A percentile compares a stretch with the other conserved stretches of the same genome.
These are phyloP conservation scores for Trichacis sp. DNA, from an alignment of 2,888 invertebrate genomes.

Conservation along the genomic window DNA sequence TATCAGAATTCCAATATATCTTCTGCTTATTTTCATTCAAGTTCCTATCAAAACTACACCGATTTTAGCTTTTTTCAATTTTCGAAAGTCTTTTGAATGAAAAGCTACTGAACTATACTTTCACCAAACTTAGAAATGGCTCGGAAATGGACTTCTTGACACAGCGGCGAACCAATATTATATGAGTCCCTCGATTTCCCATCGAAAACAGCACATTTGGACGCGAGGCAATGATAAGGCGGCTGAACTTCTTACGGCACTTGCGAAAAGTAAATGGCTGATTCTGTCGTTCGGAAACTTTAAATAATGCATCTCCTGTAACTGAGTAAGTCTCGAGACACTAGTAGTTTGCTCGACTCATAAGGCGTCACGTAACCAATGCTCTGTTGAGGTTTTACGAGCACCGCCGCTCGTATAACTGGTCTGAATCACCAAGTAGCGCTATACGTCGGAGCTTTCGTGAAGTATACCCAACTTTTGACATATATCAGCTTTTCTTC, in stretches of 20 bases:
- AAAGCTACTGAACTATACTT: no score
- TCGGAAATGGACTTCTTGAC: no score
- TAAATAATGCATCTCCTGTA: constrained; percentile 51
- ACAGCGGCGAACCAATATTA: no score
- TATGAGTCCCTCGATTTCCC: no score
- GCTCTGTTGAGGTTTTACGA: constrained; percentile 53
- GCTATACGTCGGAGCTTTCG: constrained; percentile 26
- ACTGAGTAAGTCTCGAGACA: constrained; percentile 33
- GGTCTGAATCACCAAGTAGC: constrained; percentile 55
- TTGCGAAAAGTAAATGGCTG: constrained; percentile 41
- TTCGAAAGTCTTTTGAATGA: no score
- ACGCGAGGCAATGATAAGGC: constrained; percentile 14
- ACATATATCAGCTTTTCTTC: constrained; percentile 22
- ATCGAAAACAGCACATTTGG: no score
- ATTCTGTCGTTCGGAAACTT: constrained; percentile 44
- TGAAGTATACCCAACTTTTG: constrained; percentile 21
- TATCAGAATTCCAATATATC: no score
- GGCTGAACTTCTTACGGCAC: constrained; percentile 34
- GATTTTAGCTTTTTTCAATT: no score
- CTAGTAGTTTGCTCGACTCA: constrained; percentile 40
- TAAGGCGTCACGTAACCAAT: constrained; percentile 58
- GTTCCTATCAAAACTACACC: no score
- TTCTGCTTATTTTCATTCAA: no score
- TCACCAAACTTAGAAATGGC: no score
- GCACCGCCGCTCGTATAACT: constrained; percentile 52